Evolutionary conservation across 2,113 vertebrate genomes (phyloP), one percentile per base, ranked within the genome.

Genomic region (Halichoerus grypus): DNA sequence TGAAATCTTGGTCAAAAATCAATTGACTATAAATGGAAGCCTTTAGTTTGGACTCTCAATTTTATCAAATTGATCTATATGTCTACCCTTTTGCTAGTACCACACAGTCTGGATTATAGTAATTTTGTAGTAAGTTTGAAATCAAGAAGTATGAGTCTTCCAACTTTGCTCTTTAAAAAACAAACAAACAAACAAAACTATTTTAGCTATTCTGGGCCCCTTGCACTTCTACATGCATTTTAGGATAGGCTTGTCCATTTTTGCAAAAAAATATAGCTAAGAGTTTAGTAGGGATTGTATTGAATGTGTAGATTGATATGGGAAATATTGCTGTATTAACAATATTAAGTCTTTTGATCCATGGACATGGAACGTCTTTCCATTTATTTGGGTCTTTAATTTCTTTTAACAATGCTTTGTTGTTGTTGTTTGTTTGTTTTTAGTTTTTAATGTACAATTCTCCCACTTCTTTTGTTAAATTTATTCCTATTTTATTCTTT

Each of bases 41-140:
- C 59, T 57, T 59, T 80, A 80, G 19, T 80, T 42, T 42, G 26
- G 28, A 82, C 9, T 63, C 57, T 83, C 8, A 63, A 18, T 72
- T 91, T 71, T 71, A 82, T 42, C 63, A n/a, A 19, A 49, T 49
- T 12, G 59, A 36, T 63, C 21, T 26, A 5, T 81, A 55, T n/a
- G 28, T 71, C 19, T 83, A 18, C 57, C 19, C 14, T 92, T 59
- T 71, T 59, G 51, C 36, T 57, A 31, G 46, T 46, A 81, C 49
- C 22, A 31, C 42, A 31, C 33, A 63, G 11, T 91, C 57, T 39
- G 22, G 89, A 67, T 91, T 67, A 55, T 7, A 80, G 24, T 81
- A 91, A 24, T 12, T 89, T 61, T 76, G 12, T 49, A 63, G 57
- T 90, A 63, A 90, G 28, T 90, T 79, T 79, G 88, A 90, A 90